phyloP scores from a whole-genome alignment of 2,797 vertebrate genomes.

The Pipistrellus kuhlii region DNA sequence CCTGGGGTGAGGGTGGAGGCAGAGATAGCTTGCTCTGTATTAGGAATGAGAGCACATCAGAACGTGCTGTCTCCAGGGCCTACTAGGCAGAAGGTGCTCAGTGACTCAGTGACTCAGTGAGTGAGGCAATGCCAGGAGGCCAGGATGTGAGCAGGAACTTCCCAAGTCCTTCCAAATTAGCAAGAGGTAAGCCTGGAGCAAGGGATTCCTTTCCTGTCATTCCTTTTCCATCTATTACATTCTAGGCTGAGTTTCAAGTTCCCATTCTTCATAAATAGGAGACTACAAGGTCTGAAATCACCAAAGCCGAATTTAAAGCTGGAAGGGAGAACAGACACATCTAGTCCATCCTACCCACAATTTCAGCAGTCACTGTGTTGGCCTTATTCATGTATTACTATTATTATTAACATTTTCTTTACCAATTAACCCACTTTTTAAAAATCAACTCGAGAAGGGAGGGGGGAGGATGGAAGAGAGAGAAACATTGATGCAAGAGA shows the following conservation, averaged over 20 bases:
- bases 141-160: not conserved
- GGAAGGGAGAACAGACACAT: not conserved
- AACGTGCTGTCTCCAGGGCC: not conserved
- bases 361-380: not conserved
- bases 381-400: not conserved
- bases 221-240: not conserved
- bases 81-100: not conserved
- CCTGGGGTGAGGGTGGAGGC: not conserved
- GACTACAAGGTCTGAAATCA: not conserved
- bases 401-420: conserved; percentile 39
- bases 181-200: not conserved
- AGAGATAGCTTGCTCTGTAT: not conserved
- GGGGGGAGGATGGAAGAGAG: not conserved
- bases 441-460: not conserved
- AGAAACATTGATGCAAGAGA: not conserved
- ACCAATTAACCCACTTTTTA: not conserved
- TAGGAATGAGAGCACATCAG: not conserved
- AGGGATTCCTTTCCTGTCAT: not conserved
- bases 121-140: not conserved
- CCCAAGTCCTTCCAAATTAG: conserved; percentile 28
- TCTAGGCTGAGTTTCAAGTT: not conserved
- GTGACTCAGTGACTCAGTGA: not conserved
- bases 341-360: not conserved
- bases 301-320: not conserved
- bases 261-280: not conserved